Evolutionary conservation across 2,888 invertebrate genomes (phyloP), one percentile per base, ranked within the genome.

Genomic region (Neelides folsomi): DNA sequence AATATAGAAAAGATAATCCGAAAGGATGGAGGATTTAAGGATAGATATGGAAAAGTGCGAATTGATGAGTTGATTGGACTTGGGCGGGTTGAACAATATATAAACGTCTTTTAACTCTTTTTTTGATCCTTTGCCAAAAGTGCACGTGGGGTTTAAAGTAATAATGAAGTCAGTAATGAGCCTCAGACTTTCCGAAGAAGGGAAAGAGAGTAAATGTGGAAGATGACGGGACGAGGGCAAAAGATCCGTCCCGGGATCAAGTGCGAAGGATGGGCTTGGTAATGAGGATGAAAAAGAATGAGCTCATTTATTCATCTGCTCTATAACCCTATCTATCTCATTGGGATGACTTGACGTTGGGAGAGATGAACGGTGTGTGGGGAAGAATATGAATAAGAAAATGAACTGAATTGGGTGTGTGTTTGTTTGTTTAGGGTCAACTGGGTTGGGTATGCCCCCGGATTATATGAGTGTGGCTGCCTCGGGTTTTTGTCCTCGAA

Each of bases 401-500:
- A 13, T 10, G 35, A 9, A 47, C 34, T 44, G 42, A 49, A 19
- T 53, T 39, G 50, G 37, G 37, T 27, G 27, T 27, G 27, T 27
- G 27, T 27, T 51, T 51, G 16, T 54, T 56, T 51, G 50, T 43
- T 35, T 54, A 62, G 61, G 61, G 55, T 63, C 59, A 58, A 58
- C 58, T 65, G 78, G 78, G 58, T 68, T 80, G 62, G 76, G 77
- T 52, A 59, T 68, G 53, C 68, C 68, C 59, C 72, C 79, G 19
- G 80, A 81, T 68, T 81, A 80, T 68, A 72, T 80, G 66, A 68
- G 67, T 57, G 66, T 69, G 64, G 67, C 67, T 51, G 67, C 67
- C 40, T 62, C 68, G 62, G 74, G 73, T 56, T 62, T 61, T 59
- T 64, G 62, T 59, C 72, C 76, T 34, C 69, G 78, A 58, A 74